Conservation (phyloP, 2,113 vertebrate species). For the Cygnus buccinator region DNA sequence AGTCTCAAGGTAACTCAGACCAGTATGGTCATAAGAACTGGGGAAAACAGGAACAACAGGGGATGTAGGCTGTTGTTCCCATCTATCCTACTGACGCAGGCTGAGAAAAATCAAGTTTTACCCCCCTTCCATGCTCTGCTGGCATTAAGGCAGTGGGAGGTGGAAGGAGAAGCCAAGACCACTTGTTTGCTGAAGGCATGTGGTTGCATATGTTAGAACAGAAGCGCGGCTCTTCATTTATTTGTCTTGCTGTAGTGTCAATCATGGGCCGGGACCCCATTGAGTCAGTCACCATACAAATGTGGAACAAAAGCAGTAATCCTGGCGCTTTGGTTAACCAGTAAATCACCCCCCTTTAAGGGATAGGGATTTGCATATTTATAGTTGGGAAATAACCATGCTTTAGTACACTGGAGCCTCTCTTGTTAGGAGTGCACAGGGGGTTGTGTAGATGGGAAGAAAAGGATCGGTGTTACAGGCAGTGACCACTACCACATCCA, state of each 20-base stretch:
- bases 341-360: neutral
- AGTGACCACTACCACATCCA: neutral
- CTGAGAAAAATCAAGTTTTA: neutral
- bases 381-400: slow-evolving; percentile 6
- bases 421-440: neutral
- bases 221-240: neutral
- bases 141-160: neutral
- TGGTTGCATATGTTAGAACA: neutral
- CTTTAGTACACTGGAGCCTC: neutral
- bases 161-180: neutral
- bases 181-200: slow-evolving; percentile 22
- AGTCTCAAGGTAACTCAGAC: neutral
- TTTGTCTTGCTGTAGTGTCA: neutral
- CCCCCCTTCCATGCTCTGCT: neutral
- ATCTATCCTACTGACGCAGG: neutral
- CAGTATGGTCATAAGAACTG: neutral
- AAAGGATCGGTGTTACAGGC: neutral
- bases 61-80: neutral
- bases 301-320: slow-evolving; percentile 24
- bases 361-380: slow-evolving; percentile 1
- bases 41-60: neutral
- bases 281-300: slow-evolving; percentile 1
- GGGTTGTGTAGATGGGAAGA: neutral
- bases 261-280: neutral
- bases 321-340: neutral